phyloP scores from a whole-genome alignment of 2,797 vertebrate genomes.

The Pterois miles region DNA sequence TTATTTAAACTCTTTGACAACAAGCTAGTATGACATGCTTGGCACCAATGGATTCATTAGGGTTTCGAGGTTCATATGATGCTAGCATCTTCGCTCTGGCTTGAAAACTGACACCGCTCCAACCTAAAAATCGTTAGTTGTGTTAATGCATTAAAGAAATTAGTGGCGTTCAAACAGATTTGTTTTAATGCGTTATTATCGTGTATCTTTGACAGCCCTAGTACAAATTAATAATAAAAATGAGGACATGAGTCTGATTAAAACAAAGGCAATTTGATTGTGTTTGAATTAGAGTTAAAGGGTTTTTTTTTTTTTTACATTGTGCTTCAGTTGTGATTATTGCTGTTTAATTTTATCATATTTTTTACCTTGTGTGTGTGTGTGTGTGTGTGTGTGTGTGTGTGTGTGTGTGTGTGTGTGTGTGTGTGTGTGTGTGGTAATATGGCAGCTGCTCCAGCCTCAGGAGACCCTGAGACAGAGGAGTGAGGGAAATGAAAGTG shows the following conservation, averaged over 20 bases:
- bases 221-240: slow-evolving; percentile 21
- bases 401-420: slow-evolving; percentile 9
- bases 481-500: slow-evolving; percentile 80
- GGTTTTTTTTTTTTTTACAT: not conserved
- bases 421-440: slow-evolving; percentile 31
- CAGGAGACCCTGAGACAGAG: slow-evolving; percentile 67
- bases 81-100: no score
- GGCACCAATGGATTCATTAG: no score
- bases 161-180: no score
- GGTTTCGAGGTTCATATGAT: no score
- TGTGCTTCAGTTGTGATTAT: slow-evolving; percentile 16
- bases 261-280: slow-evolving; percentile 23
- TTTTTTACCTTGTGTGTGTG: slow-evolving; percentile 30
- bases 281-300: slow-evolving; percentile 11
- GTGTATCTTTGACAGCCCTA: not conserved
- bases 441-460: slow-evolving; percentile 62
- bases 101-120: no score
- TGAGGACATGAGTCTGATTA: slow-evolving; percentile 16
- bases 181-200: no score
- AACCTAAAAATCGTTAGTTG: no score
- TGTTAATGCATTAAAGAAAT: no score
- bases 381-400: slow-evolving; percentile 16
- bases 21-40: no score
- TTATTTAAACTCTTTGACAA: no score
- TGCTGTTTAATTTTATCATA: slow-evolving; percentile 1